Conservation (phyloP, 2,797 vertebrate genomes). For the Malacoctenus gilli region DNA sequence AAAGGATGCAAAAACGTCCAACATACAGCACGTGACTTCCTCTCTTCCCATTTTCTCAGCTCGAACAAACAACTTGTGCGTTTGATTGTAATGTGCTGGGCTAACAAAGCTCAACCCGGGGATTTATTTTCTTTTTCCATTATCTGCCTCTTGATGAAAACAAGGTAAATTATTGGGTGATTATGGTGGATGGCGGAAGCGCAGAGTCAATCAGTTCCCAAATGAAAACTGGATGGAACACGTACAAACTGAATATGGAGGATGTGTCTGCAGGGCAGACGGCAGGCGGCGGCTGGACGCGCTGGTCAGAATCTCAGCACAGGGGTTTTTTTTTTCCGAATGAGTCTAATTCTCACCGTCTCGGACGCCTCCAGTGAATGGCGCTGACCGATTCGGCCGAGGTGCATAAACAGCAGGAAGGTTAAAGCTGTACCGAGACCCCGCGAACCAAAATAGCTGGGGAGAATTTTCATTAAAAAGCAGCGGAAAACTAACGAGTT, state of each 20-base stretch:
- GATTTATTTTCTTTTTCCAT: conserved; percentile 64
- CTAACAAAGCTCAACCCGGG: conserved; percentile 49
- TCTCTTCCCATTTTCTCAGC: conserved; percentile 23
- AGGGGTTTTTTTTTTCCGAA: conserved; percentile 56
- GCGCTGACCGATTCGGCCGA: conserved; percentile 40
- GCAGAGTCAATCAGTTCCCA: conserved; percentile 60
- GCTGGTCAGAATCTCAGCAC: conserved; percentile 50
- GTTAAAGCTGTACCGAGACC: conserved; percentile 50
- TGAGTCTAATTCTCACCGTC: conserved; percentile 38
- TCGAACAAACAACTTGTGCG: conserved; percentile 41
- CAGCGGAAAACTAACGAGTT: conserved; percentile 43
- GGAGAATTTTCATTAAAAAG: conserved; percentile 59
- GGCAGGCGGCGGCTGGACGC: conserved; percentile 28
- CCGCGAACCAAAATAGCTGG: conserved; percentile 55
- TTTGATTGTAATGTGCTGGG: conserved; percentile 50
- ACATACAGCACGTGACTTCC: conserved; percentile 8
- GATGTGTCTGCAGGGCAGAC: conserved; percentile 56
- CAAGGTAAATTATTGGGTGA: conserved; percentile 67
- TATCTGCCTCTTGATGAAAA: conserved; percentile 63
- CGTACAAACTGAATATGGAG: conserved; percentile 66
- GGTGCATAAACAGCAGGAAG: conserved; percentile 42
- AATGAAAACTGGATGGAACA: conserved; percentile 65
- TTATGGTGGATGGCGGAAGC: conserved; percentile 54
- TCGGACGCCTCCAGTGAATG: not conserved
- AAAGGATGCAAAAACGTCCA: conserved; percentile 11